Conservation (phyloP, 2,888 invertebrate species). For the Magallana nippona region DNA sequence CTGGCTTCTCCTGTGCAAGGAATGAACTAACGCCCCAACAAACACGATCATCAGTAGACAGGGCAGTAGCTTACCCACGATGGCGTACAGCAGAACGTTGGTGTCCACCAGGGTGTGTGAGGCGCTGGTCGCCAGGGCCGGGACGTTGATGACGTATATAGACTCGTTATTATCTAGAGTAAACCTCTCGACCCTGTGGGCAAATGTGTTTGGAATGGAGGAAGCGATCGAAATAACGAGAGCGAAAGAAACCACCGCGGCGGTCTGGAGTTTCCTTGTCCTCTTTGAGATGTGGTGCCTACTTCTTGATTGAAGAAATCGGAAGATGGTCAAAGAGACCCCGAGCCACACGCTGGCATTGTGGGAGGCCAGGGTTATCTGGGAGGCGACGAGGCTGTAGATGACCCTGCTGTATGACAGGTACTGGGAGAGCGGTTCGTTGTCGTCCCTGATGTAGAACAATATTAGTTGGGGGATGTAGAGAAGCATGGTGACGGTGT, state of each 20-base stretch:
- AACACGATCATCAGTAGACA: not conserved
- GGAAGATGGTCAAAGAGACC: not conserved
- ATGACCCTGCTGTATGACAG: not conserved
- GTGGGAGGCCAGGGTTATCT: slow-evolving; percentile 2
- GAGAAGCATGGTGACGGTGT: not conserved
- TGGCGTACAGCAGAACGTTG: slow-evolving; percentile 6
- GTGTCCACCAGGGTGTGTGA: not conserved
- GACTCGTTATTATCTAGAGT: slow-evolving; percentile 5
- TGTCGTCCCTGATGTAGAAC: not conserved
- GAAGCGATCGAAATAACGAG: slow-evolving; percentile 2
- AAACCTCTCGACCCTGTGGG: not conserved
- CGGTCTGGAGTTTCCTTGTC: not conserved
- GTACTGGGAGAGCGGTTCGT: not conserved
- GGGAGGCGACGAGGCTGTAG: slow-evolving; percentile 8
- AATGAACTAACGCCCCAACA: slow-evolving; percentile 16
- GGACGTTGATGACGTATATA: not conserved
- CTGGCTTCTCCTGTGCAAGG: not conserved
- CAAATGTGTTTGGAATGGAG: not conserved
- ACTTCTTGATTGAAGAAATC: not conserved
- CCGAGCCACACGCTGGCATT: slow-evolving; percentile 20
- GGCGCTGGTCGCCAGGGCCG: not conserved
- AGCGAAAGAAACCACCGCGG: not conserved
- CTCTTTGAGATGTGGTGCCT: not conserved
- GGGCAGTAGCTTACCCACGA: slow-evolving; percentile 11
- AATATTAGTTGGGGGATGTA: not conserved